Conservation (phyloP, 2,113 vertebrate genomes). For the Chaetops frenatus region DNA sequence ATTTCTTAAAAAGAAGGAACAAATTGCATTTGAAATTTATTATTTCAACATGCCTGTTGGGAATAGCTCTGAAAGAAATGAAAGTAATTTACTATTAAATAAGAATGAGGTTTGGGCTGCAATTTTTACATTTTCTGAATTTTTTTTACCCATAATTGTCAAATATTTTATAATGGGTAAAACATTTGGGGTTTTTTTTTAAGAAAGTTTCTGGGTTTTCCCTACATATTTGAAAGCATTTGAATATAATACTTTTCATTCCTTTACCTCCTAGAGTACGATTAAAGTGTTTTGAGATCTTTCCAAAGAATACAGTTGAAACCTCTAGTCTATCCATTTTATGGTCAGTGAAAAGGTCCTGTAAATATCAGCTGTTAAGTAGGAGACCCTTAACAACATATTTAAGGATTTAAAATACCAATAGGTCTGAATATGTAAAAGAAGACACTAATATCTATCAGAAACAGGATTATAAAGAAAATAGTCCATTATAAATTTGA, state of each 20-base stretch:
- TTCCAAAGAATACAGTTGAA: neutral
- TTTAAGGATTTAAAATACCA: neutral
- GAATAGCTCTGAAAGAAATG: neutral
- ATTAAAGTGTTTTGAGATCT: neutral
- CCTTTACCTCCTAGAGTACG: neutral
- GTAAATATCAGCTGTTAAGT: neutral
- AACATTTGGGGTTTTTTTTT: accelerated
- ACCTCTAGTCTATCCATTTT: neutral
- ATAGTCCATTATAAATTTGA: neutral
- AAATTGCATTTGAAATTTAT: neutral
- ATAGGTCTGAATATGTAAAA: neutral
- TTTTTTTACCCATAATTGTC: neutral
- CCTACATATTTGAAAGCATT: neutral
- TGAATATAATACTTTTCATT: neutral
- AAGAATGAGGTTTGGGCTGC: neutral
- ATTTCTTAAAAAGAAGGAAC: neutral
- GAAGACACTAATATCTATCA: neutral
- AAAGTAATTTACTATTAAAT: neutral
- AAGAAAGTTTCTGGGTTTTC: neutral
- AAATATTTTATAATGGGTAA: neutral
- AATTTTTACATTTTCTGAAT: neutral
- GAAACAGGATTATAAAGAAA: neutral
- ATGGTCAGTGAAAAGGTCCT: neutral
- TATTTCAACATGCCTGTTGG: neutral
- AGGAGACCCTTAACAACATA: neutral